Base-by-base conservation (phyloP, 2,888 invertebrate genomes). In the Augiades crinisus region DNA sequence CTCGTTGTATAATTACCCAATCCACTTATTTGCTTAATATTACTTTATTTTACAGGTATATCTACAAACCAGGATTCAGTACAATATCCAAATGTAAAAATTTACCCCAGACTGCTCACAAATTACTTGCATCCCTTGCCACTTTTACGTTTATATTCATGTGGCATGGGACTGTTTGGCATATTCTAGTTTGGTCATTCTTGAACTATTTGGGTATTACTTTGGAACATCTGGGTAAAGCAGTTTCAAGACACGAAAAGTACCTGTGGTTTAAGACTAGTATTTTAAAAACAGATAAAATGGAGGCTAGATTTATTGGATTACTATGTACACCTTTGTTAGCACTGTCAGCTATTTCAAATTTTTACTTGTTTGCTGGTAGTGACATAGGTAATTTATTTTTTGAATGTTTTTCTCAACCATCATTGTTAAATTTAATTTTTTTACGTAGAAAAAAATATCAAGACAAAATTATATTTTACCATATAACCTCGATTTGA, bases 321-420 rank as follows among this genome's bases (percentile, higher is more conserved):
- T 61, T 94, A 5, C 64, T 95, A 54, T 92, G 94, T 54, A 91
- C 94, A 17, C 96, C 96, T 16, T 81, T 97, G 40, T 91, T 96
- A 59, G 92, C 94, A 17, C 81, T 96, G 58, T 96, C 97, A 7
- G 94, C 94, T 0, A 91, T 96, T 67, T 96, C 97, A 0, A 97
- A 96, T 82, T 96, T 96, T 70, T 97, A 95, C 80, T 96, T 98
- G 73, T 95, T 97, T 79, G 95, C 93, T 55, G 95, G 95, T 0
- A 87, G 83, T 55, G 92, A 93, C 50, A 91, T 96, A 53, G 97
- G 96, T 4, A 90, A 94, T 68, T 87, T 94, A 60, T 95, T 94
- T 70, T 86, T 94, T 66, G 79, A 87, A 27, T 90, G 92, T 64
- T 81, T 95, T 46, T 80, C 67, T 31, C 75, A 75, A 56, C 81